Evolutionary conservation across 2,888 invertebrate genomes (phyloP), one percentile per base, ranked within the genome.

Genomic region (Hyalella azteca): DNA sequence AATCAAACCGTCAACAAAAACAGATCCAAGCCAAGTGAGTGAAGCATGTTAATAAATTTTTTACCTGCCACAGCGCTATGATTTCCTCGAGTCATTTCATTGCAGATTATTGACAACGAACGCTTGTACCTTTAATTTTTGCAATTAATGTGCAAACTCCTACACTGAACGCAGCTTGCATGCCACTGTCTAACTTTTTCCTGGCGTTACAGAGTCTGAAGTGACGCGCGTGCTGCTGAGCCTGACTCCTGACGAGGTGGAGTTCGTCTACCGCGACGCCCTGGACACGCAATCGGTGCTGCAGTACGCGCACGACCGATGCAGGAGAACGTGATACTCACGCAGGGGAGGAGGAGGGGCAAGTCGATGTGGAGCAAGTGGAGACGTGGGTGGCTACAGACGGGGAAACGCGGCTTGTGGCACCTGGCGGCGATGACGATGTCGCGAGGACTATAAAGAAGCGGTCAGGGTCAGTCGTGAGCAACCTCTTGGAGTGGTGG

Each of bases 1-100:
- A 93, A 95, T 87, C 89, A 93, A 79, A 92, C 93, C 86, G 94
- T 95, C 11, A 45, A 82, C 13, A 66, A 78, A 26, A 80, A 83
- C 81, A 32, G 75, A n/a, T 22, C 40, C 11, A 75, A 75, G 19
- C 75, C 75, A 13, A 41, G 75, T 75, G 45, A 75, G 75, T 45
- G 26, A n/a, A n/a, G n/a, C n/a, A n/a, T n/a, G n/a, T n/a, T n/a
- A n/a, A n/a, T n/a, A n/a, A n/a, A n/a, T n/a, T n/a, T n/a, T n/a
- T n/a, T n/a, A n/a, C n/a, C n/a, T n/a, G n/a, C n/a, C n/a, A n/a
- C n/a, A n/a, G n/a, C n/a, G n/a, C n/a, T n/a, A n/a, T n/a, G n/a
- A n/a, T n/a, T n/a, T n/a, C n/a, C n/a, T n/a, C n/a, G n/a, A n/a
- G n/a, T n/a, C n/a, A n/a, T n/a, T n/a, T n/a, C n/a, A n/a, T n/a